Percentiles rank a stretch among this genome's conserved stretches.
Evolutionary conservation across 2,888 invertebrate species (phyloP).

Genomic region (Ceraclea dissimilis): DNA sequence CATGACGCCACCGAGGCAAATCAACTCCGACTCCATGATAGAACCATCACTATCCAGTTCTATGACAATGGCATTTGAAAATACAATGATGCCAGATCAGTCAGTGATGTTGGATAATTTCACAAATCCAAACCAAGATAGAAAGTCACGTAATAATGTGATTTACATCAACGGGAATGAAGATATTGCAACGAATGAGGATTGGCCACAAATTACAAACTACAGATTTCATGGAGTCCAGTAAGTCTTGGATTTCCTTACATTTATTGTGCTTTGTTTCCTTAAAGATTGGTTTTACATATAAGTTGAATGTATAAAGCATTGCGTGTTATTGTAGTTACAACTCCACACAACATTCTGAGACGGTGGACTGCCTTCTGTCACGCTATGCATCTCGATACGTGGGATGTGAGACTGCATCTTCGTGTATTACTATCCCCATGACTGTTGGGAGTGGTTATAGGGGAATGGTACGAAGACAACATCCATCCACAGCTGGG

Average conservation of each 20-base stretch:
- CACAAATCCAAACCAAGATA: not conserved
- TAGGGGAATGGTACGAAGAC: not conserved
- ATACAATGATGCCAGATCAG: constrained; percentile 6
- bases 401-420: constrained; percentile 68
- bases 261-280: too few relatives aligned
- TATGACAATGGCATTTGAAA: constrained; percentile 15
- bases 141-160: not conserved
- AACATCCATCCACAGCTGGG: not conserved
- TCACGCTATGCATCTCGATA: constrained; percentile 61
- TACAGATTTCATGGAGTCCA: constrained; percentile 63
- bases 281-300: too few relatives aligned
- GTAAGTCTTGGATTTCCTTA: constrained; percentile 44
- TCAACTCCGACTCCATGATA: constrained; percentile 7
- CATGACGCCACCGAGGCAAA: constrained; percentile 13
- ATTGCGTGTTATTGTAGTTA: constrained; percentile 48
- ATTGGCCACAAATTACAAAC: constrained; percentile 56
- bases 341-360: constrained; percentile 60
- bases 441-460: not conserved
- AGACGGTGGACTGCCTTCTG: constrained; percentile 61
- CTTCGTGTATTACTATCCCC: constrained; percentile 29
- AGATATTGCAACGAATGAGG: constrained; percentile 35
- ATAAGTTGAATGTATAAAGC: not conserved
- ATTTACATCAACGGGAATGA: constrained; percentile 29
- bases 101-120: not conserved
- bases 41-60: constrained; percentile 8